Base-by-base conservation (phyloP, 1,140 invertebrate species). In the Bombyx mandarina region DNA sequence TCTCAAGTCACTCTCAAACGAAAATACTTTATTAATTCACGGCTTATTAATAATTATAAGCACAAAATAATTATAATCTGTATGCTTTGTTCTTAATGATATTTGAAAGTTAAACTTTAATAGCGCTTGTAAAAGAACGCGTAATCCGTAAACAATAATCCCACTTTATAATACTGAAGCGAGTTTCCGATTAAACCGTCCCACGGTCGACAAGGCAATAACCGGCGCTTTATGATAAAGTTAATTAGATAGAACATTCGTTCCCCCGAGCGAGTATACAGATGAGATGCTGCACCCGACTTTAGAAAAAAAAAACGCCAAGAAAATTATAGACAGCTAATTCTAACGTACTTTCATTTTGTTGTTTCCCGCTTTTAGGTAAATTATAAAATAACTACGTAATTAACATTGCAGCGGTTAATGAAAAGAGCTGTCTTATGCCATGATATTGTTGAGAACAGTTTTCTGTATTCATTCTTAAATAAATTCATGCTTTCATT, bases 191-290 rank as follows among this genome's bases (percentile, higher is more conserved):
- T 77, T 75, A 77, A 71, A 71, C 61, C 71, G 58, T 71, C 60
- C 64, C 65, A 62, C 63, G 58, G 67, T 64, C 66, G 71, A 75
- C 74, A 73, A 75, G 68, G 77, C 71, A 82, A 79, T 85, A 81
- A 74, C 69, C 69, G 62, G 66, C 61, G 70, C 71, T 82, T 82
- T 85, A 82, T 82, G 75, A 80, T 82, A 80, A 82, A 82, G 74
- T 82, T 85, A 85, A 85, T 85, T 82, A 82, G 78, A 77, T 77
- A 67, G 70, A 76, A 77, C 79, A 85, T 82, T 82, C 66, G 71
- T 75, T 82, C 78, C 77, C 79, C 56, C 66, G 74, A 79, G 82
- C 77, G 56, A 66, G 63, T 64, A 71, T 66, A 77, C 73, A 74
- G 72, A 80, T 81, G 69, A 77, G 76, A 71, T 64, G 72, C 53